Evolutionary conservation across 2,888 invertebrate species (phyloP).

Genomic region (Caenorhabditis sp.): DNA sequence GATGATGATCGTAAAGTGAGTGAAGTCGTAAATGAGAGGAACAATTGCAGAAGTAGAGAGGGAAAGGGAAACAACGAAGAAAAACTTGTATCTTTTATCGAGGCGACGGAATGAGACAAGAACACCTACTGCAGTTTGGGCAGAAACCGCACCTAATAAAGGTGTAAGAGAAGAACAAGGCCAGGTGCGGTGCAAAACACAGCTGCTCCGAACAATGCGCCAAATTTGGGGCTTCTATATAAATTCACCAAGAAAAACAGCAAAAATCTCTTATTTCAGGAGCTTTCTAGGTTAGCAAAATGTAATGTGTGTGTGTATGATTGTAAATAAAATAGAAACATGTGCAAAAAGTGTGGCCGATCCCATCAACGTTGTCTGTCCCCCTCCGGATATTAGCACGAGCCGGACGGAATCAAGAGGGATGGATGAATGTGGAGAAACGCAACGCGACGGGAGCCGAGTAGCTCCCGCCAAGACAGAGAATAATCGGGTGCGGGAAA

Average conservation of each 20-base stretch:
- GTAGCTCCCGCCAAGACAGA: conserved; percentile 14
- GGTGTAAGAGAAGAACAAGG: not conserved
- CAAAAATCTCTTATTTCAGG: no score
- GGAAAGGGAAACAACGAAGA: conserved; percentile 13
- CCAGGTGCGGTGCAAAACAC: conserved; percentile 5
- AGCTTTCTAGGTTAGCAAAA: no score
- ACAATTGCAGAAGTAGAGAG: conserved; percentile 6
- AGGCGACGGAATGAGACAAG: conserved; percentile 12
- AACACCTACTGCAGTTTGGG: conserved; percentile 29
- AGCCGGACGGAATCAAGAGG: conserved; percentile 43
- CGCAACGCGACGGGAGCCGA: conserved; percentile 10
- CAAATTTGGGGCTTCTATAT: no score
- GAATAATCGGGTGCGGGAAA: conserved; percentile 48
- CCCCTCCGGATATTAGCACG: conserved; percentile 52
- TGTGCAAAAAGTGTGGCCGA: conserved; percentile 52
- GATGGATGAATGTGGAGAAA: conserved; percentile 49
- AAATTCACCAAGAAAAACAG: no score
- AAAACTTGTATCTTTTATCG: conserved; percentile 52
- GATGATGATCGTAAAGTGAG: conserved; percentile 39
- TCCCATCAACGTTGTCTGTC: conserved; percentile 45
- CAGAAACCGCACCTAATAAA: not conserved
- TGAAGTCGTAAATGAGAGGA: conserved; percentile 44
- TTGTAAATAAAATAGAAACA: conserved; percentile 53
- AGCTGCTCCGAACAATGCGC: conserved; percentile 4
- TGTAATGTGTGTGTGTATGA: conserved; percentile 18